phyloP scores from a whole-genome alignment of 2,113 vertebrate genomes.

The Cathartes aura region DNA sequence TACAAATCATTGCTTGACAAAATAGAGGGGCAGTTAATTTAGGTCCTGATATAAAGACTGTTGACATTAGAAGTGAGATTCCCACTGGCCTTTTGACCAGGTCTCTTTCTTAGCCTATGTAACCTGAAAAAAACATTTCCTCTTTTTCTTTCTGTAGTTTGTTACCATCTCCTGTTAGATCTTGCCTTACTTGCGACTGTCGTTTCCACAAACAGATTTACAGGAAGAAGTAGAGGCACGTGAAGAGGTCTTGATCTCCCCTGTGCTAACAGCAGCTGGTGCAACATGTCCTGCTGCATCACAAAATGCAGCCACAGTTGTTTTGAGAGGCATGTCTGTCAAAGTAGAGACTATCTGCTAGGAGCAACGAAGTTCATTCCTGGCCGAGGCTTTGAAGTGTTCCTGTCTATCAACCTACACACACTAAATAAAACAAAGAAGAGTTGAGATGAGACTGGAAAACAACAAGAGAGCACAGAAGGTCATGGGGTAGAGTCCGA shows the following conservation, averaged over 20 bases:
- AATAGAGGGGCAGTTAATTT: neutral
- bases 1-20: neutral
- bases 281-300: neutral
- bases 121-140: neutral
- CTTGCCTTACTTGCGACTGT: neutral
- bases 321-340: neutral
- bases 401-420: neutral
- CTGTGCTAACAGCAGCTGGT: neutral
- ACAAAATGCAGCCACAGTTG: neutral
- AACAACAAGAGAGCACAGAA: neutral
- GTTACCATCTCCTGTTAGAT: neutral
- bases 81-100: neutral
- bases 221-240: neutral
- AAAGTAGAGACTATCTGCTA: neutral
- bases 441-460: neutral
- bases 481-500: neutral
- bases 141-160: neutral
- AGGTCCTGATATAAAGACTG: neutral
- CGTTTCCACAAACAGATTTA: neutral
- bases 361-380: neutral
- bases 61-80: neutral
- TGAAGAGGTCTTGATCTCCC: neutral
- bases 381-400: neutral
- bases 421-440: neutral
- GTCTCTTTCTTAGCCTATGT: neutral